Conservation (phyloP, 2,797 vertebrate genomes). For the Peromyscus melanophrys region DNA sequence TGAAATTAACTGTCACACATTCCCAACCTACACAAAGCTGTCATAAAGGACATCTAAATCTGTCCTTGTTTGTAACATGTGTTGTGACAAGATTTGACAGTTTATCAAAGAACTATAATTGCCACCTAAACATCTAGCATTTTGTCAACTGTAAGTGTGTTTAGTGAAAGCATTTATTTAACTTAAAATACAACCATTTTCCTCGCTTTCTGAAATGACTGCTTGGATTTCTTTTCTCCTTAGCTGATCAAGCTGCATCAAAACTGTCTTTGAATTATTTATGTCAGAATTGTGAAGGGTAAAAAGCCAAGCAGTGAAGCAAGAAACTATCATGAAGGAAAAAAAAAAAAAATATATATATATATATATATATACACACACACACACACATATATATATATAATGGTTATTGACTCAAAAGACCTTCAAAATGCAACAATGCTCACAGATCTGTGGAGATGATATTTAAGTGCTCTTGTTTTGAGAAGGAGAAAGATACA, state of each 20-base stretch:
- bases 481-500: conserved; percentile 39
- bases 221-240: conserved; percentile 83
- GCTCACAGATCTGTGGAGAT: conserved; percentile 56
- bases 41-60: conserved; percentile 92
- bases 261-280: conserved; percentile 79
- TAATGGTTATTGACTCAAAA: conserved; percentile 65
- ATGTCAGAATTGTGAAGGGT: conserved; percentile 84
- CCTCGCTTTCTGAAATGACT: conserved; percentile 88
- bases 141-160: conserved; percentile 91
- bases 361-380: background rate
- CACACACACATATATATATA: conserved; percentile 1
- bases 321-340: conserved; percentile 76
- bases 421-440: conserved; percentile 57
- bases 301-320: conserved; percentile 78
- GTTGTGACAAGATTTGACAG: conserved; percentile 92
- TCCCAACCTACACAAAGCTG: conserved; percentile 92
- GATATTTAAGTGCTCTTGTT: conserved; percentile 59
- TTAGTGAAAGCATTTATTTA: conserved; percentile 91
- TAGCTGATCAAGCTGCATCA: conserved; percentile 77
- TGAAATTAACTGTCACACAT: conserved; percentile 91
- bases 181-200: conserved; percentile 84
- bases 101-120: conserved; percentile 92
- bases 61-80: conserved; percentile 91
- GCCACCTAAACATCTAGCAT: conserved; percentile 92
- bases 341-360: background rate